phyloP scores from a whole-genome alignment of 2,113 vertebrate genomes.

The Caloenas nicobarica region DNA sequence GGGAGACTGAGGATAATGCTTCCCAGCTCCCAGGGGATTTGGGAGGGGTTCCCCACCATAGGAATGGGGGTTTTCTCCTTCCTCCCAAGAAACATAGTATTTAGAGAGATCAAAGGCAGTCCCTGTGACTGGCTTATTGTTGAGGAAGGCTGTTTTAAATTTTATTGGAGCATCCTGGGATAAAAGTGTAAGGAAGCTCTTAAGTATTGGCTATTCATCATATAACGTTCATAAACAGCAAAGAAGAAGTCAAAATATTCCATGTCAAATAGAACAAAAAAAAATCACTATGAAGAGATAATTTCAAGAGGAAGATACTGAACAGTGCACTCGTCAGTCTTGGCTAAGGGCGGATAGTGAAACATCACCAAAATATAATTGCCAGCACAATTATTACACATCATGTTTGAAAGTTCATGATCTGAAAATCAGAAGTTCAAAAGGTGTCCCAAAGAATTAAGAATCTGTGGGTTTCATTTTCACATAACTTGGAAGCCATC shows the following conservation, averaged over 20 bases:
- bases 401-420: not conserved
- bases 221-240: not conserved
- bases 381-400: not conserved
- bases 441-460: conserved; percentile 3
- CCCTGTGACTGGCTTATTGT: not conserved
- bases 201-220: not conserved
- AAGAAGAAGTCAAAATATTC: not conserved
- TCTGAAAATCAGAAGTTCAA: not conserved
- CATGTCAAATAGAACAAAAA: not conserved
- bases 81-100: not conserved
- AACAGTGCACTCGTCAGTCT: not conserved
- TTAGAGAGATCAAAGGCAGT: not conserved
- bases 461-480: not conserved
- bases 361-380: not conserved
- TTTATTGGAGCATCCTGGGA: not conserved
- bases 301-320: not conserved
- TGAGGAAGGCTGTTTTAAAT: not conserved
- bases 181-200: not conserved
- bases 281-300: not conserved
- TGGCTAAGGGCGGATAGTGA: not conserved
- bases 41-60: not conserved
- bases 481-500: not conserved
- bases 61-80: not conserved
- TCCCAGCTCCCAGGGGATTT: not conserved
- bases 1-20: not conserved